phyloP scores from a whole-genome alignment of 1,140 invertebrate genomes.

The Sminthurinus signatus region DNA sequence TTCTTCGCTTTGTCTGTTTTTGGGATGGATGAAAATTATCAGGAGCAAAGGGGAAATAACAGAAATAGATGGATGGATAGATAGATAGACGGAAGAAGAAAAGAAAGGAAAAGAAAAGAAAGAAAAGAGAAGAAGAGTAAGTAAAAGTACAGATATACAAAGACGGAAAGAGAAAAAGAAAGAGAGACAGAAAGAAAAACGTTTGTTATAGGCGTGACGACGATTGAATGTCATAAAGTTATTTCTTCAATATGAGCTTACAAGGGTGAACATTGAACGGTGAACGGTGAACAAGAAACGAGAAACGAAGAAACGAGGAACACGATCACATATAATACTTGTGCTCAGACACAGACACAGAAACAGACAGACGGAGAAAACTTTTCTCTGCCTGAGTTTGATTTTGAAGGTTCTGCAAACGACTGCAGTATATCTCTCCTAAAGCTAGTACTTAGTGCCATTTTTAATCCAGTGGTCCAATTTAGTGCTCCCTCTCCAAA shows the following conservation, averaged over 20 bases:
- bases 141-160: too few species aligned
- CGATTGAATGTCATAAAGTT: conserved; percentile 32
- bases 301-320: background rate
- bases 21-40: too few species aligned
- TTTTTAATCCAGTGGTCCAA: conserved; percentile 30
- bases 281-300: background rate
- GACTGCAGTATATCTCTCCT: conserved; percentile 27
- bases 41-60: too few species aligned
- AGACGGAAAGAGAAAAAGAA: background rate
- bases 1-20: too few species aligned
- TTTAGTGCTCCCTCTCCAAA: conserved; percentile 10
- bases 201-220: conserved; percentile 24
- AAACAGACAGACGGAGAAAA: background rate
- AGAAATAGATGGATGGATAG: too few species aligned
- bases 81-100: background rate
- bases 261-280: background rate
- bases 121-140: background rate
- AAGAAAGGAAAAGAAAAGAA: background rate
- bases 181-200: too few species aligned
- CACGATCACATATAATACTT: too few species aligned
- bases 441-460: conserved; percentile 26
- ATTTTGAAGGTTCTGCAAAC: conserved; percentile 26
- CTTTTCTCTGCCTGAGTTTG: too few species aligned
- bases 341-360: background rate
- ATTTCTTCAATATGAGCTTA: conserved; percentile 22